phyloP scores from a whole-genome alignment of 2,797 vertebrate species.

The Poeciliopsis turneri region DNA sequence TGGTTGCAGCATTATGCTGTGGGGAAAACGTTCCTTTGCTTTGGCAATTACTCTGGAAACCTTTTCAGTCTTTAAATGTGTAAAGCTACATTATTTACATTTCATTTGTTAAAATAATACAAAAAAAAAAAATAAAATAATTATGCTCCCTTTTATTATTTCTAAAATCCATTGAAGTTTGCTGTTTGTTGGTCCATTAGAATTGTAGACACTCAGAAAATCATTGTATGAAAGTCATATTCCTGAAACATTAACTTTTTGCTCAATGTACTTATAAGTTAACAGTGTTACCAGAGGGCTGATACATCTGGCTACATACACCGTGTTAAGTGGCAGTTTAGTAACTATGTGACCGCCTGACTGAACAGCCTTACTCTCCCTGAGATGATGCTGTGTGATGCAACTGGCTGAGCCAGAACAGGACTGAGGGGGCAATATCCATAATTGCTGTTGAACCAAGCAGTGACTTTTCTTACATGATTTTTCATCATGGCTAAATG shows the following conservation, averaged over 20 bases:
- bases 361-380: constrained; percentile 55
- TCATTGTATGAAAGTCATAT: constrained; percentile 7
- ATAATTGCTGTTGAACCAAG: constrained; percentile 72
- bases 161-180: background rate
- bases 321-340: constrained; percentile 63
- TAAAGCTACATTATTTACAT: background rate
- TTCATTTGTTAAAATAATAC: background rate
- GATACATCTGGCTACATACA: constrained; percentile 68
- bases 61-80: background rate
- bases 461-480: constrained; percentile 60
- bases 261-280: constrained; percentile 20
- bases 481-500: constrained; percentile 72
- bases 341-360: constrained; percentile 60
- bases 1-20: background rate
- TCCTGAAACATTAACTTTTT: constrained; percentile 44
- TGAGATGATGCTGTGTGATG: constrained; percentile 70
- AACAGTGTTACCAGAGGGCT: constrained; percentile 48
- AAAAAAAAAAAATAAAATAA: background rate
- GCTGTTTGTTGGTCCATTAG: background rate
- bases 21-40: background rate
- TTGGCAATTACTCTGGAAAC: background rate
- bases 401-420: constrained; percentile 68
- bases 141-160: background rate
- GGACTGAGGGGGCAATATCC: constrained; percentile 44
- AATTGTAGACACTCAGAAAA: constrained; percentile 25